Conservation (phyloP, 2,113 vertebrate species). For the Cranoglanis bouderius region DNA sequence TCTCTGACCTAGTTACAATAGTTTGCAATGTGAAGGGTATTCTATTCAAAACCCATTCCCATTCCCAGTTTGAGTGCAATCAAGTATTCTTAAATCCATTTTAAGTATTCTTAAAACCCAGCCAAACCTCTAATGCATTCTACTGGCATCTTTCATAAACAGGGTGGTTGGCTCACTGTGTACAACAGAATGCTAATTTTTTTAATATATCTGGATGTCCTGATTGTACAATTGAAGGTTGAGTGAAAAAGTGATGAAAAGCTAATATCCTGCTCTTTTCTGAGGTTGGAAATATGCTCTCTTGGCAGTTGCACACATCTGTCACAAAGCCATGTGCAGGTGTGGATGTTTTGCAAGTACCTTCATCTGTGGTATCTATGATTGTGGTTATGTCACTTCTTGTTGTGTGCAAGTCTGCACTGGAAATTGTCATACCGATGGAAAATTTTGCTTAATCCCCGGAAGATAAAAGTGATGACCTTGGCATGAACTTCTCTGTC, state of each 20-base stretch:
- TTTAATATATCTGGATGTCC: not conserved
- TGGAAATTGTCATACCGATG: not conserved
- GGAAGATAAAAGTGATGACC: not conserved
- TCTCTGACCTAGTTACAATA: not conserved
- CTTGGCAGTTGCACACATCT: not conserved
- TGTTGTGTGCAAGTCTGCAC: not conserved
- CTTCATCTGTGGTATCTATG: not conserved
- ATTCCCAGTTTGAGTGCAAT: not conserved
- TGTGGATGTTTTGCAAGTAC: not conserved
- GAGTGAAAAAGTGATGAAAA: not conserved
- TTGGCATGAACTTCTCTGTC: not conserved
- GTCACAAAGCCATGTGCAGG: not conserved
- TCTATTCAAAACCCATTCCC: not conserved
- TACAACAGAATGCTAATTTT: not conserved
- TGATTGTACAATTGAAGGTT: not conserved
- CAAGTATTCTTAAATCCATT: not conserved
- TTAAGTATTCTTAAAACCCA: not conserved
- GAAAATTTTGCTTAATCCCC: not conserved
- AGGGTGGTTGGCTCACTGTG: not conserved
- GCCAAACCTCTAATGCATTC: not conserved
- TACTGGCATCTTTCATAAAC: not conserved
- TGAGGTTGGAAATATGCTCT: not conserved
- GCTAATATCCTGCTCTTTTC: not conserved
- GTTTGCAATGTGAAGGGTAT: not conserved
- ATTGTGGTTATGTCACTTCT: not conserved